Evolutionary conservation across 2,797 vertebrate species (phyloP).

Genomic region (Erpetoichthys calabaricus): DNA sequence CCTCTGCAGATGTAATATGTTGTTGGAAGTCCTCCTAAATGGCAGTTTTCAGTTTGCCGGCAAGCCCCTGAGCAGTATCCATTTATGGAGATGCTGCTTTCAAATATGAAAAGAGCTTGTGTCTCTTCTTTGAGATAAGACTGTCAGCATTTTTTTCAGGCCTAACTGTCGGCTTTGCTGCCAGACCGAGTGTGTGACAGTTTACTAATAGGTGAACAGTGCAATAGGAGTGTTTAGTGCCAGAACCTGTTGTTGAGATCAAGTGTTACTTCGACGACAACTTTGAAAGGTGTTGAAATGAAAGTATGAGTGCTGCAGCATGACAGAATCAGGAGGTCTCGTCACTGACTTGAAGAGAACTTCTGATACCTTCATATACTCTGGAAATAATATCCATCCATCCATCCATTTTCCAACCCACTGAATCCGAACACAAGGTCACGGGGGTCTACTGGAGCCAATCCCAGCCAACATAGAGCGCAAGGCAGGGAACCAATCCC

Average conservation of each 20-base stretch:
- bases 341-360: too few relatives aligned
- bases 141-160: conserved; percentile 7
- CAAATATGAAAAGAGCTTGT: too few relatives aligned
- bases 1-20: neutral
- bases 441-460: too few relatives aligned
- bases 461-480: too few relatives aligned
- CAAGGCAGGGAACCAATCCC: too few relatives aligned
- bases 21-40: neutral
- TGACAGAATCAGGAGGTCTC: too few relatives aligned
- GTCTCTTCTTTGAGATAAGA: conserved; percentile 2
- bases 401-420: too few relatives aligned
- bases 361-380: too few relatives aligned
- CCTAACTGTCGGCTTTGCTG: conserved; percentile 4
- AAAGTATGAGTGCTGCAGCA: neutral
- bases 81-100: conserved; percentile 4
- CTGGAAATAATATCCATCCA: too few relatives aligned
- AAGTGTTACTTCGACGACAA: conserved; percentile 22
- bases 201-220: conserved; percentile 29
- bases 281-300: conserved; percentile 17
- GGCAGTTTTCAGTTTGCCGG: neutral
- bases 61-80: neutral
- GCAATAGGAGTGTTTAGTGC: conserved; percentile 21
- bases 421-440: too few relatives aligned
- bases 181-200: conserved; percentile 27
- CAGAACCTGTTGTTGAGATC: conserved; percentile 24